A percentile compares a stretch with the other conserved stretches of the same genome.
Evolutionary conservation across 2,797 vertebrate genomes (phyloP).

Genomic region (Varecia variegata): DNA sequence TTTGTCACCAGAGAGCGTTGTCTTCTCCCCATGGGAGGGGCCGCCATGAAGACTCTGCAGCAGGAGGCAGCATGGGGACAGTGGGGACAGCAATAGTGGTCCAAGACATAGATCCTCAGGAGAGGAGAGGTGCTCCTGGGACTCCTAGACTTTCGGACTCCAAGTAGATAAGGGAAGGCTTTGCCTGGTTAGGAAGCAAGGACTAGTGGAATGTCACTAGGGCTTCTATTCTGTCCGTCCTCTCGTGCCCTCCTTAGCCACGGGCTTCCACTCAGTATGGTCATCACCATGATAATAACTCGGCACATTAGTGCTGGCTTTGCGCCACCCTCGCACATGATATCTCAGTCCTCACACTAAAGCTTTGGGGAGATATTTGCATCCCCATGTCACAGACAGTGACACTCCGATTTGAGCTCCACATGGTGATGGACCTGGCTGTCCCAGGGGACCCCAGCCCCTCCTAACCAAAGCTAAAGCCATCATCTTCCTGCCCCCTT

Average conservation of each 20-base stretch:
- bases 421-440: no score
- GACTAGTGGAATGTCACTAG: neutral
- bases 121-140: neutral
- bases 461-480: no score
- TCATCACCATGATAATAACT: neutral
- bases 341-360: no score
- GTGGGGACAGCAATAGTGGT: neutral
- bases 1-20: no score
- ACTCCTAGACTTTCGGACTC: no score
- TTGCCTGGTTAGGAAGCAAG: neutral
- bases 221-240: neutral
- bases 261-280: neutral
- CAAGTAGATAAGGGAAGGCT: neutral
- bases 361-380: no score
- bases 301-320: no score
- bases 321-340: no score
- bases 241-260: neutral
- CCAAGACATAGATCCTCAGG: neutral
- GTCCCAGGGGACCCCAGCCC: no score
- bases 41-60: neutral
- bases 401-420: no score
- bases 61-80: neutral
- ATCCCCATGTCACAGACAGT: no score
- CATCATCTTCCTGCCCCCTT: no score
- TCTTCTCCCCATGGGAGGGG: neutral